Conservation (phyloP, 2,888 invertebrate species). For the Ctena decussata region DNA sequence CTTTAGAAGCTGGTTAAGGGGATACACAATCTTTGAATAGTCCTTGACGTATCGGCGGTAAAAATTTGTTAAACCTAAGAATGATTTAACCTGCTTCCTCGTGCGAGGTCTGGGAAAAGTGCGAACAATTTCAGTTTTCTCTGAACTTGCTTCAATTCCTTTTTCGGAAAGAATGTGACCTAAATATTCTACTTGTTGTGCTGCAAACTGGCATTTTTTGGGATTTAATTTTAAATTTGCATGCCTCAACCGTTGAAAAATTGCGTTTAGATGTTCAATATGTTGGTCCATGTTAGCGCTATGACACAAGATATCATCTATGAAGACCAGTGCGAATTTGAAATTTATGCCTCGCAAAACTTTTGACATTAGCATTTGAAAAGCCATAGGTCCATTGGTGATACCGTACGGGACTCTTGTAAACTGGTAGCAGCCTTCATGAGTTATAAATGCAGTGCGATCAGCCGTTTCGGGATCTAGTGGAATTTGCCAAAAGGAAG, state of each 20-base stretch:
- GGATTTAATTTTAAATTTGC: conserved; percentile 57
- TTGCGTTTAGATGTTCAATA: conserved; percentile 38
- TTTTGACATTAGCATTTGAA: conserved; percentile 47
- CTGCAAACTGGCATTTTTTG: conserved; percentile 57
- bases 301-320: conserved; percentile 65
- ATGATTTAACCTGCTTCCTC: conserved; percentile 28
- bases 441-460: conserved; percentile 55
- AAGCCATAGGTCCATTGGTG: conserved; percentile 48
- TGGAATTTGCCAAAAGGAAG: conserved; percentile 52
- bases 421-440: conserved; percentile 53
- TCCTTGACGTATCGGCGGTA: conserved; percentile 50
- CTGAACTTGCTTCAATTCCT: conserved; percentile 40
- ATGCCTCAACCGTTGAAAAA: conserved; percentile 51
- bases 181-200: conserved; percentile 44
- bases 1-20: conserved; percentile 49
- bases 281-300: conserved; percentile 53
- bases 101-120: conserved; percentile 40
- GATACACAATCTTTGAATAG: conserved; percentile 43
- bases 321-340: conserved; percentile 58
- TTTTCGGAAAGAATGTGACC: conserved; percentile 58
- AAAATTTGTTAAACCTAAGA: conserved; percentile 45
- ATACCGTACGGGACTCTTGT: conserved; percentile 61
- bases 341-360: conserved; percentile 56
- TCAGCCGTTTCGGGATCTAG: conserved; percentile 31
- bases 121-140: conserved; percentile 35